Evolutionary conservation across 2,797 vertebrate genomes (phyloP), one percentile per base, ranked within the genome.

Genomic region (Tokudaia muenninki): DNA sequence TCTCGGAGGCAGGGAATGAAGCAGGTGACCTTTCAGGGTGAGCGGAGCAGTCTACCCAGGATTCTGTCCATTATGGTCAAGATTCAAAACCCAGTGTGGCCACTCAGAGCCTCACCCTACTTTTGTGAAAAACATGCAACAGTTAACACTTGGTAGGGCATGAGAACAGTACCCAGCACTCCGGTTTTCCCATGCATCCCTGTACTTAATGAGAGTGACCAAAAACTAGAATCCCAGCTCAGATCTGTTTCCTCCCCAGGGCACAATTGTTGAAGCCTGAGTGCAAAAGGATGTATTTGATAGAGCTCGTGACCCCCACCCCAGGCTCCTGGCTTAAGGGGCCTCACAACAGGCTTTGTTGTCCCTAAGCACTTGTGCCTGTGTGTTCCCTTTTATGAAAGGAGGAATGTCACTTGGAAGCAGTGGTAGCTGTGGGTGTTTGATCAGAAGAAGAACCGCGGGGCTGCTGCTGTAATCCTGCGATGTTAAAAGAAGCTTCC

Each of bases 401-500:
- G 93, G 87, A 47, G 72, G 61, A 67, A 65, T 63, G 82, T 96
- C 92, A 78, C 94, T 94, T 81, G n/a, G 95, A 84, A 92, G 91
- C 87, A 1, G 65, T 44, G n/a, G 74, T 0, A 34, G 16, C 67
- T 72, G 95, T 97, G 92, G 96, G 97, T 94, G 95, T 94, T 52
- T 22, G 84, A 50, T 87, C 78, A 93, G 86, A 78, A 77, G 93
- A 86, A 63, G 52, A 55, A n/a, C 74, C 34, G 78, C 61, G 80
- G 61, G 89, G 55, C 82, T 91, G 86, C 89, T 95, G 81, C 89
- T 94, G 82, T 82, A 44, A 82, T 52, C 91, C 87, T 95, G 81
- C 61, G 80, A 95, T 92, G 90, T 97, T 96, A 91, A 97, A 96
- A 92, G 95, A 96, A 94, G 95, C 88, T 87, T 94, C 74, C 55